Base-by-base conservation (phyloP, 2,797 vertebrate species). In the Neomorphus geoffroyi region DNA sequence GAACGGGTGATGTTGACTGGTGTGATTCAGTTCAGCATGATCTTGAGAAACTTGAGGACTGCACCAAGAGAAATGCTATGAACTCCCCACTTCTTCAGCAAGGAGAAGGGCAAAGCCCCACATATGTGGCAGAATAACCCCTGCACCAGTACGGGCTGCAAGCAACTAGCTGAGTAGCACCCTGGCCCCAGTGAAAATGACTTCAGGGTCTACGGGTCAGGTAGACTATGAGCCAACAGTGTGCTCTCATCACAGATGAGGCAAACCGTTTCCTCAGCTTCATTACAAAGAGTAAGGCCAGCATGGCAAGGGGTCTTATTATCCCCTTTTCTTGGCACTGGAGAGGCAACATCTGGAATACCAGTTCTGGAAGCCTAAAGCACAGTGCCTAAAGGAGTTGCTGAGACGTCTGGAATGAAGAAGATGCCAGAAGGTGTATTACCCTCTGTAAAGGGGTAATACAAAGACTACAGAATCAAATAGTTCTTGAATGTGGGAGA, bases 91-190 rank as follows among this genome's bases (percentile, higher is more conserved):
- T 48, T 71, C 66, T 69, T 86, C 41, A 83, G 13, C 32, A 61
- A 83, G 16, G 26, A 75, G 48, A 61, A 80, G 5, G 24, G 8
- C 18, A 64, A 73, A 73, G 7, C 7, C 45, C 37, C 2, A 1
- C 22, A 8, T 24, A 10, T 54, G 27, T 58, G 30, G 10, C 46
- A 75, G 54, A 85, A 57, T 12, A 39, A 67, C 7, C 8, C 19
- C 19, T 80, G 48, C 35, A 56, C 14, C n/a, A 43, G 22, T 22
- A 24, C 0, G 0, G 17, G 16, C 18, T 86, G 19, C 17, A 54
- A 91, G 66, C 24, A 70, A 53, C 18, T 77, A n/a, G 2, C 15
- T 56, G 56, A 82, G 60, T 15, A 18, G 57, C 30, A 73, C 19
- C 1, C 35, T 51, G 39, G 10, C n/a, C 35, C 30, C 37, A 33